Percentiles rank a stretch among this genome's conserved stretches.
Conservation (phyloP, 2,888 invertebrate genomes). For the Metellina segmentata region DNA sequence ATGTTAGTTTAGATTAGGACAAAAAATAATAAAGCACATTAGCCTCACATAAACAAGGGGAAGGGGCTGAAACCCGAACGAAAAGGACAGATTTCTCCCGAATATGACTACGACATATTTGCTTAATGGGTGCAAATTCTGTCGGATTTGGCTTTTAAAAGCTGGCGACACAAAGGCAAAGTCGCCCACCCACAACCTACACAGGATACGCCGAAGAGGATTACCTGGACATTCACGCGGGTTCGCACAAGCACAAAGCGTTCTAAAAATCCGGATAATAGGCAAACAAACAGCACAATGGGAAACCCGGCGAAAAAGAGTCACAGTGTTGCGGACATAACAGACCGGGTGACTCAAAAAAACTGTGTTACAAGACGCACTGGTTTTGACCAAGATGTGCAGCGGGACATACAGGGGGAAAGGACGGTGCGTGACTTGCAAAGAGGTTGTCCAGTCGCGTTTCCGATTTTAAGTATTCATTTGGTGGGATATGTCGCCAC, state of each 20-base stretch:
- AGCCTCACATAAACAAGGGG: not conserved
- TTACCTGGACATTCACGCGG: conserved; percentile 26
- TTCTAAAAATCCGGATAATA: conserved; percentile 33
- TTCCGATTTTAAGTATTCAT: too few species aligned
- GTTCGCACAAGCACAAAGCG: conserved; percentile 36
- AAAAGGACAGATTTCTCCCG: not conserved
- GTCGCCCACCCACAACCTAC: conserved; percentile 37
- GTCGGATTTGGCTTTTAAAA: conserved; percentile 12
- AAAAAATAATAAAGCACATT: not conserved
- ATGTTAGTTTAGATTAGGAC: conserved; percentile 12
- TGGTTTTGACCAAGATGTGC: conserved; percentile 64
- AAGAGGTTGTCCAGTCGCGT: too few species aligned
- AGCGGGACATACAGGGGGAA: conserved; percentile 18
- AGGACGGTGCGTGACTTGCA: not conserved
- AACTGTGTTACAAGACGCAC: conserved; percentile 53
- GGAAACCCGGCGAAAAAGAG: conserved; percentile 14
- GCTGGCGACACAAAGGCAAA: conserved; percentile 14
- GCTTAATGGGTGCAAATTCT: conserved; percentile 24
- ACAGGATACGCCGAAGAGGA: not conserved
- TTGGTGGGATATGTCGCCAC: too few species aligned
- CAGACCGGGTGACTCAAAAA: conserved; percentile 7
- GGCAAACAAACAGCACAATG: conserved; percentile 43
- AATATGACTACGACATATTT: conserved; percentile 16
- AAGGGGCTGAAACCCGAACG: not conserved
- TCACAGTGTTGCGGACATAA: conserved; percentile 43